Evolutionary conservation across 92 coral and sea anemone genomes (phyloP).

Genomic region (Porites cylindrica): DNA sequence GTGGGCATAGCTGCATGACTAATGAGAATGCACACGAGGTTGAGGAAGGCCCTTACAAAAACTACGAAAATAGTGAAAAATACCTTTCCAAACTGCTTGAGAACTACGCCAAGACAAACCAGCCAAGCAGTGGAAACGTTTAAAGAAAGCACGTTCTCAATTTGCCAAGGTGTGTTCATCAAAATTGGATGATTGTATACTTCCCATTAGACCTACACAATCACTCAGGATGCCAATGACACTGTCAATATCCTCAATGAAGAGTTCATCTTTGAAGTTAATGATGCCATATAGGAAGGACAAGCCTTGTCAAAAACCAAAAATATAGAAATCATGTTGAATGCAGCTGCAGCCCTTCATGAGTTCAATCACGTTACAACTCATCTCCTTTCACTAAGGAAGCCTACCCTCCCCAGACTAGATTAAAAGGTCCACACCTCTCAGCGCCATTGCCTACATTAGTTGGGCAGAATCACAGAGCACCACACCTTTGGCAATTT

Average conservation of each 20-base stretch:
- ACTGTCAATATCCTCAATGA: not conserved
- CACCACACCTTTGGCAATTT: no score
- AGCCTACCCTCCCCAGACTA: slow-evolving; percentile 13
- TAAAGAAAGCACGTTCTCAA: slow-evolving; percentile 18
- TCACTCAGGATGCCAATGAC: slow-evolving; percentile 13
- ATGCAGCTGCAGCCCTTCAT: slow-evolving; percentile 26
- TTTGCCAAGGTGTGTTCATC: slow-evolving; percentile 15
- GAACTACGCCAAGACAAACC: slow-evolving; percentile 35
- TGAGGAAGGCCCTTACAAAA: no score
- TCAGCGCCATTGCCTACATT: slow-evolving; percentile 20
- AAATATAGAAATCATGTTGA: slow-evolving; percentile 16
- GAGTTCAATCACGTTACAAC: slow-evolving; percentile 29
- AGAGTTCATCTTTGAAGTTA: slow-evolving; percentile 25
- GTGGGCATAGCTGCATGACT: no score
- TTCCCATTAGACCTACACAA: not conserved
- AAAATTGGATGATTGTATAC: slow-evolving; percentile 20
- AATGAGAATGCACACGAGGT: no score
- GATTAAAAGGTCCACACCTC: slow-evolving; percentile 7
- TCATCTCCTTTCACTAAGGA: slow-evolving; percentile 15
- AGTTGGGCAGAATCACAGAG: slow-evolving; percentile 25
- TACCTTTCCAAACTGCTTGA: slow-evolving; percentile 29
- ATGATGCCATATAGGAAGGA: slow-evolving; percentile 41
- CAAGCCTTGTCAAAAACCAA: slow-evolving; percentile 34
- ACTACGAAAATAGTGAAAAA: no score
- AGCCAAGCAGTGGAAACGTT: slow-evolving; percentile 16